Percentiles rank a stretch among this genome's conserved stretches.
Evolutionary conservation across 2,888 invertebrate species (phyloP).

Genomic region (Diadegma fenestrale): DNA sequence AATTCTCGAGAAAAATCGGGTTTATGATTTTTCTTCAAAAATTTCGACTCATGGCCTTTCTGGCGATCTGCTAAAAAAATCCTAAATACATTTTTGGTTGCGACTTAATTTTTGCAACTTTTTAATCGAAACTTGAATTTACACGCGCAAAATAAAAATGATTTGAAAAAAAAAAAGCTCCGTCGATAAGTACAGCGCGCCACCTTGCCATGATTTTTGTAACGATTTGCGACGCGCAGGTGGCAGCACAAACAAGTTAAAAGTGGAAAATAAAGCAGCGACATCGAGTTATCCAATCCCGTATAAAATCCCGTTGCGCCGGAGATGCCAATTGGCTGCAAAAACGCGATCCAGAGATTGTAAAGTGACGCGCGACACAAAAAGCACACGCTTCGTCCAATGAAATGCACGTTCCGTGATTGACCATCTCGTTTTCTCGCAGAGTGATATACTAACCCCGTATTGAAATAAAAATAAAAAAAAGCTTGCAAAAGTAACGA

Average conservation of each 20-base stretch:
- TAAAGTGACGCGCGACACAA: constrained; percentile 4
- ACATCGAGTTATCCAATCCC: constrained; percentile 58
- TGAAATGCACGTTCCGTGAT: constrained; percentile 49
- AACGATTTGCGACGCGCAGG: not conserved
- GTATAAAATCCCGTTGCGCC: constrained; percentile 62
- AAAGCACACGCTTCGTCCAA: constrained; percentile 51
- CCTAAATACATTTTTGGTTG: no score
- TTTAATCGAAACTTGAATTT: no score
- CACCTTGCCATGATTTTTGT: constrained; percentile 1
- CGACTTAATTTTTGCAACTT: no score
- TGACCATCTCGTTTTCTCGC: constrained; percentile 22
- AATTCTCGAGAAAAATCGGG: no score
- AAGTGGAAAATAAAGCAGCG: constrained; percentile 20
- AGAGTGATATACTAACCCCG: constrained; percentile 12
- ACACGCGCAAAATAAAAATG: no score
- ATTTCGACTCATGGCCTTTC: no score
- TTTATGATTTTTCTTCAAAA: no score
- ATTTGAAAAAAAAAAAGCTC: no score
- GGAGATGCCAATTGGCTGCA: constrained; percentile 61
- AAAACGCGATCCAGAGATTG: constrained; percentile 48
- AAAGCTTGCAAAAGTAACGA: not conserved
- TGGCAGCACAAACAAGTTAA: constrained; percentile 8
- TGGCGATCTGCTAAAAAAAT: no score
- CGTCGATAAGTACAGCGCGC: not conserved
- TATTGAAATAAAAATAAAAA: constrained; percentile 27